Conservation (phyloP, 2,113 vertebrate genomes). For the Cebidichthys violaceus region DNA sequence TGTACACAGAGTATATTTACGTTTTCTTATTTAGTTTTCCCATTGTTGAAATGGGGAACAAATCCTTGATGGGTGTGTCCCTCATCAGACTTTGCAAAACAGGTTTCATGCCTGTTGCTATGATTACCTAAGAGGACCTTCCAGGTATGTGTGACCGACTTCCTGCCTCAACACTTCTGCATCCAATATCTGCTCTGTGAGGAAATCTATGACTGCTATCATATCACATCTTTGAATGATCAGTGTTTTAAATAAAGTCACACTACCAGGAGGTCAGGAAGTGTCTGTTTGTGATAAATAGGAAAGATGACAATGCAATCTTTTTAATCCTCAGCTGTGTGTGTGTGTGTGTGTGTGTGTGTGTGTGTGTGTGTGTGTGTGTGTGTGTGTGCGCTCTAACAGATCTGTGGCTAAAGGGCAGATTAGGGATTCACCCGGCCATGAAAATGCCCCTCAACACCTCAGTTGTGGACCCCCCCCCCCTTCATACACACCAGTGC, state of each 20-base stretch:
- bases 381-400: slow-evolving; percentile 7
- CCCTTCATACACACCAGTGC: background rate
- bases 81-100: slow-evolving; percentile 62
- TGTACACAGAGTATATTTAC: background rate
- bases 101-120: slow-evolving; percentile 69
- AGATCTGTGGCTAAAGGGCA: slow-evolving; percentile 62
- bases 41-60: slow-evolving; percentile 53
- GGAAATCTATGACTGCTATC: background rate
- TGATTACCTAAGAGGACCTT: slow-evolving; percentile 46
- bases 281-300: slow-evolving; percentile 26
- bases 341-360: slow-evolving; percentile 10
- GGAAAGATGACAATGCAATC: slow-evolving; percentile 41
- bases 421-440: slow-evolving; percentile 71
- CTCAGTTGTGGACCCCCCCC: slow-evolving; percentile 20
- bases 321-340: slow-evolving; percentile 43
- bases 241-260: too few relatives aligned
- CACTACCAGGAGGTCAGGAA: background rate
- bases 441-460: slow-evolving; percentile 62
- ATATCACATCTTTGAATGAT: background rate
- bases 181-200: background rate
- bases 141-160: slow-evolving; percentile 24
- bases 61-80: slow-evolving; percentile 67
- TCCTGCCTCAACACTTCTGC: background rate
- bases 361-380: slow-evolving; percentile 21
- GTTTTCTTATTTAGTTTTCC: slow-evolving; percentile 14